Base-by-base conservation (phyloP, 2,888 invertebrate species). In the Tetranychus truncatus region DNA sequence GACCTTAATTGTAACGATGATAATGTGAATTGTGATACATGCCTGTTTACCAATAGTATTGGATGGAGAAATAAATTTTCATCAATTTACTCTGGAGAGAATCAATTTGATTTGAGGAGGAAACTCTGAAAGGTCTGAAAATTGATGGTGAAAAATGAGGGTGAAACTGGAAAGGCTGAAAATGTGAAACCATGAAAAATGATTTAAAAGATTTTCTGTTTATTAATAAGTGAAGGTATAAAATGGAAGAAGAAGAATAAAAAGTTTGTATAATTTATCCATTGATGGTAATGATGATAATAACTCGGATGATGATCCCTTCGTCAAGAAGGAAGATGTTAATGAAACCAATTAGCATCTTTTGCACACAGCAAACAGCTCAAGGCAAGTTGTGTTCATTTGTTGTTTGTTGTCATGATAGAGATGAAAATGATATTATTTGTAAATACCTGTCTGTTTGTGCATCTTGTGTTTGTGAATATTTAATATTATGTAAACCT, bases 11-110 rank as follows among this genome's bases (percentile, higher is more conserved):
- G 55, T 55, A 55, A 55, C 15, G 55, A 55, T 55, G 55, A 55
- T 55, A 55, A 55, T 55, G 55, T 55, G 55, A 55, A 55, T 55
- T 55, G 55, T 55, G 55, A 55, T 55, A 55, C 55, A 55, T 55
- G 55, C 11, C 7, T 55, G 55, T 55, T 55, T 55, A 55, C 55
- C 55, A 55, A 55, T 55, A 55, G 55, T n/a, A 55, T 55, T 55
- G 55, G 15, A 55, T 55, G 3, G 55, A 15, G 7, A 55, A 55
- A 15, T 15, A 15, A 55, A 55, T 15, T 55, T 55, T 55, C 55
- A 9, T 55, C 55, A 55, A 55, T 55, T 55, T 55, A 55, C 55
- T 55, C 55, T 55, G 55, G 55, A 55, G 55, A 55, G 55, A 55
- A 55, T 55, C 55, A 55, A 55, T 55, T 55, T 55, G 55, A 55